Base-by-base conservation (phyloP, 2,113 vertebrate genomes). In the Albula goreensis region DNA sequence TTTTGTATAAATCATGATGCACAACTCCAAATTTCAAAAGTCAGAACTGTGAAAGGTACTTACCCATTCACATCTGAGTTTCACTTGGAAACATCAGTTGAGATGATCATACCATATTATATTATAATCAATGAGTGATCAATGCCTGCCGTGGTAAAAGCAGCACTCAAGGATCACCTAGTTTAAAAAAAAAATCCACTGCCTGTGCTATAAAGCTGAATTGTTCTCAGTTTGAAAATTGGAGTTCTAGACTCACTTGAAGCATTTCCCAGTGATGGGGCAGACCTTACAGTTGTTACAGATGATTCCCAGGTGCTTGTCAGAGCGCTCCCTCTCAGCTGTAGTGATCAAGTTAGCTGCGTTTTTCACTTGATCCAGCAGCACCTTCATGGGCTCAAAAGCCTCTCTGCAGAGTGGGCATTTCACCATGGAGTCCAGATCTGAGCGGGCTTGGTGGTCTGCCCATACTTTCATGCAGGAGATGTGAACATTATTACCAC, bases 401-500 rank as follows among this genome's bases (percentile, higher is more conserved):
- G 93, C 91, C 90, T 95, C 90, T 88, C 95, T 91, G 85, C 95
- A 93, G 48, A 96, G 91, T 19, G 95, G 95, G 51, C 95, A 95
- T 83, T 93, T 96, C 57, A 95, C 88, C 86, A 87, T 89, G 56
- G 87, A 88, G 1, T 85, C 80, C 9, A 60, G 78, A 4, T 92
- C 89, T 0, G 48, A 57, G 1, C 84, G 84, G 13, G 78, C 81
- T 88, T 96, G 93, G 86, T 95, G 89, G 48, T 93, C 90, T 0
- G 85, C 91, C 92, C 95, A 94, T 56, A 94, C 90, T 85, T 95
- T 96, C 94, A 94, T 92, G 85, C 94, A 95, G 80, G 91, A 94
- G 87, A 96, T 93, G 87, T 97, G 95, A 81, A 96, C 3, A 0
- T 88, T 94, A 86, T 96, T 97, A 82, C 93, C 95, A 87, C 92